Conservation (phyloP, 2,113 vertebrate genomes). For the Crotalus tigris region DNA sequence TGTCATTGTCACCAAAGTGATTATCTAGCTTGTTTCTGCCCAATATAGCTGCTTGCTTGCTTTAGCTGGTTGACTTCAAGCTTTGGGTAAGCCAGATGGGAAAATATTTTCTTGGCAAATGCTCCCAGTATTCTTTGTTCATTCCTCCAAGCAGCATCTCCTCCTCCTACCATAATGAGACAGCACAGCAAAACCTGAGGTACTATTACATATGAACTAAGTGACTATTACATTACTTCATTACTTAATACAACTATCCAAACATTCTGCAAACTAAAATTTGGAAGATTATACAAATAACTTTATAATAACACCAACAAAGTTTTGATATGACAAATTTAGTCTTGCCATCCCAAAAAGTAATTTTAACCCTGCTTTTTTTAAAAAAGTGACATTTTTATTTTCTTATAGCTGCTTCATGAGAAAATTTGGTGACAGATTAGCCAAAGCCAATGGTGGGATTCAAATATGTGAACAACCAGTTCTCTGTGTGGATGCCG, state of each 20-base stretch:
- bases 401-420: not conserved
- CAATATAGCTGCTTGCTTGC: not conserved
- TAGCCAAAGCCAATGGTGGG: not conserved
- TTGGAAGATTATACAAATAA: slow-evolving; percentile 40
- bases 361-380: slow-evolving; percentile 1
- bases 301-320: slow-evolving; percentile 55
- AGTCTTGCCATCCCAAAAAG: slow-evolving; percentile 22
- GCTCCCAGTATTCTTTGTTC: not conserved
- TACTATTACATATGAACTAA: slow-evolving; percentile 7
- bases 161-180: not conserved
- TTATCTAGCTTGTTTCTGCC: not conserved
- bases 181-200: not conserved
- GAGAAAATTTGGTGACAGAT: not conserved
- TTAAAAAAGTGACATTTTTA: slow-evolving; percentile 2
- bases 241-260: slow-evolving; percentile 62
- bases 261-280: slow-evolving; percentile 50
- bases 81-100: not conserved
- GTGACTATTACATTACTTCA: slow-evolving; percentile 56
- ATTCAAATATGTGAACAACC: too few species aligned
- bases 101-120: not conserved
- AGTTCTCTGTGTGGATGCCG: too few species aligned
- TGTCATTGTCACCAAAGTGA: not conserved
- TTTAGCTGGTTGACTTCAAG: not conserved
- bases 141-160: not conserved
- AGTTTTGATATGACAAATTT: slow-evolving; percentile 51